Conservation (phyloP, 2,888 invertebrate species). For the Drosophila colorata region DNA sequence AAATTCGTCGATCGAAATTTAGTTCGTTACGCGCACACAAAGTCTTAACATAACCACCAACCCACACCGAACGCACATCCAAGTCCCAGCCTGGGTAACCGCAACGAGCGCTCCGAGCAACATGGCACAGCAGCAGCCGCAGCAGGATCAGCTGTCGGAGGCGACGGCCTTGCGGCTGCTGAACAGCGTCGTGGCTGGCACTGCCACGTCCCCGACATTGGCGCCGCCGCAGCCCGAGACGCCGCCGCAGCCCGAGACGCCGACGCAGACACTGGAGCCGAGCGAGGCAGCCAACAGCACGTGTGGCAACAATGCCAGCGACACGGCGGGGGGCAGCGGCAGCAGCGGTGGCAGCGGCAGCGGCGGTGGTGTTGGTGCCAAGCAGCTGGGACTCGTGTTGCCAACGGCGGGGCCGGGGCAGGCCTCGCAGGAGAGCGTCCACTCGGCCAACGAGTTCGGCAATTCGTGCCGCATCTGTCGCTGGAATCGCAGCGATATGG, state of each 20-base stretch:
- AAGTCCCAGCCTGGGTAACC: conserved; percentile 10
- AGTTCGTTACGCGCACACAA: conserved; percentile 39
- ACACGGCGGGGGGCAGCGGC: neutral
- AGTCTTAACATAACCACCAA: conserved; percentile 21
- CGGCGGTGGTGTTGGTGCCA: conserved; percentile 5
- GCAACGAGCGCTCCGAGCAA: conserved; percentile 6
- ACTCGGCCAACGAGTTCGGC: conserved; percentile 76
- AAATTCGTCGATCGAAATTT: conserved; percentile 58
- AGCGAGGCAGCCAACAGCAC: neutral
- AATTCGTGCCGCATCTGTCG: conserved; percentile 84
- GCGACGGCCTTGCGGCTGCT: conserved; percentile 69
- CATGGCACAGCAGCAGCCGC: conserved; percentile 60
- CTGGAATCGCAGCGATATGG: conserved; percentile 78
- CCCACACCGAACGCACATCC: conserved; percentile 1
- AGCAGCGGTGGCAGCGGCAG: neutral
- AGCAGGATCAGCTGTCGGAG: conserved; percentile 58
- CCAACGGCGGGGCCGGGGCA: neutral
- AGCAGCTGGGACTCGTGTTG: conserved; percentile 8
- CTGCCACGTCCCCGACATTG: neutral
- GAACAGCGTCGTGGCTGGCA: conserved; percentile 55
- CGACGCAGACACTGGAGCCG: neutral
- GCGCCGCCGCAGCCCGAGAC: neutral
- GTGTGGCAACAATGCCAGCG: neutral
- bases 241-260: neutral
- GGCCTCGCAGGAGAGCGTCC: conserved; percentile 59